Conservation (phyloP, 2,888 invertebrate genomes). For the Diabrotica balteata region DNA sequence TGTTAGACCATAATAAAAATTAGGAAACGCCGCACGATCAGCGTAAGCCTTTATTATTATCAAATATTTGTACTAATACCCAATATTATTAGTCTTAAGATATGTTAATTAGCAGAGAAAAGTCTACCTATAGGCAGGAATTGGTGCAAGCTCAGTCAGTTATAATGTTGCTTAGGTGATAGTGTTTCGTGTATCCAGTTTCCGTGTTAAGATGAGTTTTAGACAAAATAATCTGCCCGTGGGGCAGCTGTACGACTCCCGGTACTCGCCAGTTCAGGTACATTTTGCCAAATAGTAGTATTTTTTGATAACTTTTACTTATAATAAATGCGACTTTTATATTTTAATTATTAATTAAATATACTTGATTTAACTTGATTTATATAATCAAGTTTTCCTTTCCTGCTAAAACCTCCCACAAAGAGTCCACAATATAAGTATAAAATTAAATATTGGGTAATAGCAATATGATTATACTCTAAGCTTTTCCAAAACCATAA, state of each 20-base stretch:
- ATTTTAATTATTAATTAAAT: no score
- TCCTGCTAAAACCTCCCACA: no score
- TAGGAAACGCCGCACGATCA: conserved; percentile 18
- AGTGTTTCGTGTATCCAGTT: conserved; percentile 8
- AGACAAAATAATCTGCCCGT: conserved; percentile 38
- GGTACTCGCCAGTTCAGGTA: conserved; percentile 50
- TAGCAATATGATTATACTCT: no score
- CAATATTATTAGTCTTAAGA: conserved; percentile 35
- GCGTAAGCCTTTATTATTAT: conserved; percentile 33
- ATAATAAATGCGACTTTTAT: no score
- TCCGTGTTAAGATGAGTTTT: conserved; percentile 24
- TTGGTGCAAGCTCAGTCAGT: conserved; percentile 18
- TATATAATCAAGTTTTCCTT: no score
- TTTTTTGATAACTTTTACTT: not conserved
- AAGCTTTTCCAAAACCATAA: no score
- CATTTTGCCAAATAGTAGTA: conserved; percentile 14
- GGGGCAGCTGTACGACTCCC: conserved; percentile 48
- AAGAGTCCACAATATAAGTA: no score
- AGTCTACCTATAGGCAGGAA: conserved; percentile 17
- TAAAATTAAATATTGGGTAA: no score
- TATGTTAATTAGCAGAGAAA: conserved; percentile 28
- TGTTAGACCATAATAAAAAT: conserved; percentile 21
- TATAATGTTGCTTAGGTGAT: conserved; percentile 19
- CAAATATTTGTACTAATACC: conserved; percentile 41
- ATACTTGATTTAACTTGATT: no score